Percentiles rank a stretch among this genome's conserved stretches.
Evolutionary conservation across 2,888 invertebrate species (phyloP).

Genomic region (Ommatoiulus sabulosus): DNA sequence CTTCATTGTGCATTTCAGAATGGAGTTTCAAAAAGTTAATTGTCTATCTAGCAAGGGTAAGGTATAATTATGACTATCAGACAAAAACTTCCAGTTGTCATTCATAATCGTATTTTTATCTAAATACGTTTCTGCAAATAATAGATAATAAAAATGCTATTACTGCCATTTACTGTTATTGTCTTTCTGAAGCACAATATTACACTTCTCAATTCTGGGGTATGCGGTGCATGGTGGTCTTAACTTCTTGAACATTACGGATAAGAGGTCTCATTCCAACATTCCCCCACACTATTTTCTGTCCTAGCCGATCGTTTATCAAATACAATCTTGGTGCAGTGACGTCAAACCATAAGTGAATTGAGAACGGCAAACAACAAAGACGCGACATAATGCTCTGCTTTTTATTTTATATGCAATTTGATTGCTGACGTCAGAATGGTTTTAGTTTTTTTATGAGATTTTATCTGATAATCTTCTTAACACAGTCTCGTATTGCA

Average conservation of each 20-base stretch:
- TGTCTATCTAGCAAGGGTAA: neutral
- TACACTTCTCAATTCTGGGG: neutral
- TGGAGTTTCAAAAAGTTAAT: neutral
- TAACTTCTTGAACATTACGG: neutral
- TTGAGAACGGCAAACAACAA: neutral
- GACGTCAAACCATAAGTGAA: slow-evolving; percentile 16
- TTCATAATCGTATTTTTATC: neutral
- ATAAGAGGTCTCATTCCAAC: neutral
- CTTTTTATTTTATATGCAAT: neutral
- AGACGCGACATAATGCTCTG: neutral
- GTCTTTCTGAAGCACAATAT: neutral
- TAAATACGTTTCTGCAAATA: neutral
- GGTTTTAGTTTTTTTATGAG: neutral
- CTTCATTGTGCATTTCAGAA: neutral
- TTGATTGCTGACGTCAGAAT: slow-evolving; percentile 25
- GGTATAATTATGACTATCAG: neutral
- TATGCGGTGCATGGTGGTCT: neutral
- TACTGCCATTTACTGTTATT: neutral
- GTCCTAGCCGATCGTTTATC: neutral
- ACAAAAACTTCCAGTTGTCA: neutral
- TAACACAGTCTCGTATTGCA: neutral
- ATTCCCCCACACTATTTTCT: neutral
- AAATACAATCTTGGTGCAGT: neutral
- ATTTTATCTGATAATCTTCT: neutral
- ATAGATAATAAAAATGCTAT: neutral